A percentile compares a stretch with the other conserved stretches of the same genome.
Evolutionary conservation across 2,113 vertebrate species (phyloP).

Genomic region (Melanostigma gelatinosum): DNA sequence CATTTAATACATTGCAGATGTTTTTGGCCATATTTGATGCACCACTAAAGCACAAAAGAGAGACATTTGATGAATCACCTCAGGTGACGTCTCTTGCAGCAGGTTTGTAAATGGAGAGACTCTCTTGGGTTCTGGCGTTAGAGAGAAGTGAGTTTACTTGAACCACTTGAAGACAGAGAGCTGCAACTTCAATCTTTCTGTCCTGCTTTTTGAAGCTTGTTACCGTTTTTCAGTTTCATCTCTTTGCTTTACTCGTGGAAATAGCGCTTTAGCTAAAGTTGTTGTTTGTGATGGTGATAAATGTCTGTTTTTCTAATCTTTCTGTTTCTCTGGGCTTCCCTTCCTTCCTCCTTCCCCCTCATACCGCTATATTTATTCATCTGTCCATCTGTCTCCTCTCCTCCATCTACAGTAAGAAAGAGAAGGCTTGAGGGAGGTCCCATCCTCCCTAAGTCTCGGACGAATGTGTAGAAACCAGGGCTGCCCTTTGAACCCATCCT

Average conservation of each 20-base stretch:
- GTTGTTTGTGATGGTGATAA: neutral
- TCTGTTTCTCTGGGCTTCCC: neutral
- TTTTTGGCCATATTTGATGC: neutral
- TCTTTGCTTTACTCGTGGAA: neutral
- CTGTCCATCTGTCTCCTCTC: neutral
- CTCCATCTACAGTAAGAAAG: slow-evolving; percentile 89
- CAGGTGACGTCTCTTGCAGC: neutral
- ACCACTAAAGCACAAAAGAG: neutral
- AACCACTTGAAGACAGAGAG: neutral
- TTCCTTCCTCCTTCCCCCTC: neutral
- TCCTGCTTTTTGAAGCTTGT: neutral
- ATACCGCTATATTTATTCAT: neutral
- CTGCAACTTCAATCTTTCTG: neutral
- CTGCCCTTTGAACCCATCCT: slow-evolving; percentile 12
- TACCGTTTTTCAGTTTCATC: neutral
- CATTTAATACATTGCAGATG: neutral
- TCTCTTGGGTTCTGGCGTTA: neutral
- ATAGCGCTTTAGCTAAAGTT: slow-evolving; percentile 2
- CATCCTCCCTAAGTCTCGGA: slow-evolving; percentile 97
- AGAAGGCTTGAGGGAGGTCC: slow-evolving; percentile 95
- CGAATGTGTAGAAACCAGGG: slow-evolving; percentile 86
- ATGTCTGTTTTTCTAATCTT: neutral
- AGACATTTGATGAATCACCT: neutral
- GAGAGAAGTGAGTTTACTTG: neutral
- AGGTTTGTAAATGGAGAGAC: neutral